Conservation (phyloP, 64 coral and sea anemone species). For the Trachythela sp. region DNA sequence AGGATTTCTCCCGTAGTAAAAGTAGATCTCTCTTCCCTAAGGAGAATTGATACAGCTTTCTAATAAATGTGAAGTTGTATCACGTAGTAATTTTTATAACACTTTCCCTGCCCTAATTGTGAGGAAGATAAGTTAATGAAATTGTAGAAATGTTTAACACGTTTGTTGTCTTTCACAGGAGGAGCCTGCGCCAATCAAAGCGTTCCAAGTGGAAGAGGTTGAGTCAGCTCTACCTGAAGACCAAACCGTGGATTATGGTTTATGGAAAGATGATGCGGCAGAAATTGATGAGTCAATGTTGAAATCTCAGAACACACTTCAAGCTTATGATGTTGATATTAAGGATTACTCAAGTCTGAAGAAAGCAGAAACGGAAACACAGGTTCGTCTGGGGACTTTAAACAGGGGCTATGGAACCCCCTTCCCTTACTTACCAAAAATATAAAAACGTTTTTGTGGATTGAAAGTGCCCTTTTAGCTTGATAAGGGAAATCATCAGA, state of each 20-base stretch:
- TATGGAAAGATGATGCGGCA: background rate
- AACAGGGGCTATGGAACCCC: too few species aligned
- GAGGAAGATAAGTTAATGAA: too few species aligned
- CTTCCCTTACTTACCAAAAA: too few species aligned
- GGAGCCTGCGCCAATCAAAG: background rate
- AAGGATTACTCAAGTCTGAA: background rate
- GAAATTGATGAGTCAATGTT: background rate
- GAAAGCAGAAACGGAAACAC: background rate
- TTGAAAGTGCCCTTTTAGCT: too few species aligned
- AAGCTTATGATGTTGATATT: background rate
- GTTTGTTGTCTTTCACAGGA: background rate
- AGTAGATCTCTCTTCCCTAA: background rate
- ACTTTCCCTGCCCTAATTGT: too few species aligned
- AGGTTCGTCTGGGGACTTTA: background rate
- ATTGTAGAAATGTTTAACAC: background rate
- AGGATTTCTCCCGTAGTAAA: background rate
- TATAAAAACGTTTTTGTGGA: too few species aligned
- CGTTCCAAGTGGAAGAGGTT: background rate
- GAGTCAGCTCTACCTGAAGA: background rate
- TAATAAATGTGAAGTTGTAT: background rate
- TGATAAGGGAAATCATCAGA: too few species aligned
- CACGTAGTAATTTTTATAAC: too few species aligned
- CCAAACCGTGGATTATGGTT: background rate
- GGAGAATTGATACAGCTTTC: background rate
- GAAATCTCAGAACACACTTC: background rate